phyloP scores from a whole-genome alignment of 2,797 vertebrate species.

The Cossypha niveicapilla region DNA sequence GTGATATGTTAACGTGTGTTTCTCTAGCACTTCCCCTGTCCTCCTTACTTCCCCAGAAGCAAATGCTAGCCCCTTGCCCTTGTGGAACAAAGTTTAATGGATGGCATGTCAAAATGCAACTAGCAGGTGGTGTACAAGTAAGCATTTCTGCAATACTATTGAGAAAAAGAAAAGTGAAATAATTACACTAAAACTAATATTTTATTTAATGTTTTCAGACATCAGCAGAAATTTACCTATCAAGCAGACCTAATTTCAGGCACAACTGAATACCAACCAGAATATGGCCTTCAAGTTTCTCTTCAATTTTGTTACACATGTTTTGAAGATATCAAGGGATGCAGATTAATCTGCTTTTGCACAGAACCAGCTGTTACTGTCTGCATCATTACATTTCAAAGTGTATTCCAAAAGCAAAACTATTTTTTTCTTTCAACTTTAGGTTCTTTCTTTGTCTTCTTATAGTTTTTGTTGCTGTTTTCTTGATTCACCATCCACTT shows the following conservation, averaged over 20 bases:
- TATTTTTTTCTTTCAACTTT: neutral
- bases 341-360: neutral
- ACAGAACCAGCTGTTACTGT: neutral
- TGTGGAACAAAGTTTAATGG: neutral
- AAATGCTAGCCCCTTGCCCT: neutral
- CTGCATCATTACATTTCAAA: constrained; percentile 25
- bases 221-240: neutral
- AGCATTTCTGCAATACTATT: neutral
- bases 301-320: neutral
- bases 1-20: neutral
- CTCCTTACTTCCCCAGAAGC: neutral
- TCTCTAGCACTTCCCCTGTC: neutral
- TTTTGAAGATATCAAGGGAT: constrained; percentile 24
- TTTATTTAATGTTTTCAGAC: neutral
- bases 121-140: neutral
- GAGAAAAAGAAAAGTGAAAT: neutral
- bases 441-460: neutral
- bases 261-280: neutral
- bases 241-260: neutral
- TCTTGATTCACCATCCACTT: neutral
- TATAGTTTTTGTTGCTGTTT: neutral
- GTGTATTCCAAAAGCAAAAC: neutral
- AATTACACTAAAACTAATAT: neutral
- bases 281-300: neutral
- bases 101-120: neutral